phyloP scores from a whole-genome alignment of 2,888 invertebrate species.

The Hydraecia micacea region DNA sequence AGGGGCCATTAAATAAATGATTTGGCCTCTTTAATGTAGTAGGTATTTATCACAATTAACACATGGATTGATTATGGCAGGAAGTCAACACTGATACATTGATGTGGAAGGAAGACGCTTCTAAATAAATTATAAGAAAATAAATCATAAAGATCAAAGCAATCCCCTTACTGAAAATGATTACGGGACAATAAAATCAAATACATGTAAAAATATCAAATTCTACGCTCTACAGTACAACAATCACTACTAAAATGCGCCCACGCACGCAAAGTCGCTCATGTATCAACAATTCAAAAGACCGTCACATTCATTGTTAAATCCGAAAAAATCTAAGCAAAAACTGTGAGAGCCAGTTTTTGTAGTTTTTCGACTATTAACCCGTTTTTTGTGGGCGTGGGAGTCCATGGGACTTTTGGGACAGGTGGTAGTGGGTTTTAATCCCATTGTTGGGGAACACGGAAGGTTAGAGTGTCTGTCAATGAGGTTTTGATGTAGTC shows the following conservation, averaged over 20 bases:
- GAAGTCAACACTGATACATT: too few species aligned
- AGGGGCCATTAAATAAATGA: neutral
- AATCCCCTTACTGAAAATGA: neutral
- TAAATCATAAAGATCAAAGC: neutral
- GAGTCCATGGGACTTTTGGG: slow-evolving; percentile 77
- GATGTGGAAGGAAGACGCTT: neutral
- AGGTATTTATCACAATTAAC: neutral
- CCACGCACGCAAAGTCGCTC: slow-evolving; percentile 48
- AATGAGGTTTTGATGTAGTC: slow-evolving; percentile 49
- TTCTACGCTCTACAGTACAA: slow-evolving; percentile 13
- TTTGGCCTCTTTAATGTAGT: neutral
- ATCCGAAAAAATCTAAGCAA: slow-evolving; percentile 66
- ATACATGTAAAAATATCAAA: slow-evolving; percentile 34
- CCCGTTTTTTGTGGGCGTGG: slow-evolving; percentile 88
- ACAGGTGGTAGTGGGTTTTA: slow-evolving; percentile 80
- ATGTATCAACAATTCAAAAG: slow-evolving; percentile 56
- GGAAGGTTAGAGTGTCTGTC: slow-evolving; percentile 43
- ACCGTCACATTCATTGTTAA: slow-evolving; percentile 51
- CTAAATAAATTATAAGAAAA: neutral
- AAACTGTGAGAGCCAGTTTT: slow-evolving; percentile 73
- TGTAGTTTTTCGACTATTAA: slow-evolving; percentile 71
- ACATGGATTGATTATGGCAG: neutral
- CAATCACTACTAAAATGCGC: slow-evolving; percentile 27
- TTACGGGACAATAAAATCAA: slow-evolving; percentile 12
- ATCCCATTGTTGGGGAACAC: slow-evolving; percentile 45